Percentiles rank a stretch among this genome's conserved stretches.
These are phyloP conservation scores for Tragopan temminckii DNA, from an alignment of 2,797 vertebrate species.

Conservation along the genomic window DNA sequence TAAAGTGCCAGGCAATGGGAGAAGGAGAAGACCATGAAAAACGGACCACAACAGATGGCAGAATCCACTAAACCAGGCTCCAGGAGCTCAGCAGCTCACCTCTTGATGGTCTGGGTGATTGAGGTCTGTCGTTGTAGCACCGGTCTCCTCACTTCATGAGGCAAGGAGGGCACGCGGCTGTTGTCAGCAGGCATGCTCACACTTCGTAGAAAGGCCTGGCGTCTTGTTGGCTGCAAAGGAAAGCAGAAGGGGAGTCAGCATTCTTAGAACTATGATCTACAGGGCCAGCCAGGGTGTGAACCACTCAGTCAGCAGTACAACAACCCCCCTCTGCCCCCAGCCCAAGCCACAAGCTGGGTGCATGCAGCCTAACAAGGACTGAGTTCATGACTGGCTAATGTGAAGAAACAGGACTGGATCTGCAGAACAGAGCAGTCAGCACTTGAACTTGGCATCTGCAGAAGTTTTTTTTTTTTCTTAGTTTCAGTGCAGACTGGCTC, in stretches of 20 bases:
- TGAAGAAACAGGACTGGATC: neutral
- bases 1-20: neutral
- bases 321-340: rapidly evolving
- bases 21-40: rapidly evolving
- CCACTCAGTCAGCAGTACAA: neutral
- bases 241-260: neutral
- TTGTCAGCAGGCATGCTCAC: constrained; percentile 95
- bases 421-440: neutral
- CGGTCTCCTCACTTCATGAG: constrained; percentile 85
- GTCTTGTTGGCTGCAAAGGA: constrained; percentile 85
- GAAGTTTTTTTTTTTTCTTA: too few relatives aligned
- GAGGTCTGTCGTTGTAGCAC: constrained; percentile 93
- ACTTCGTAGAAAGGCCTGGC: constrained; percentile 92
- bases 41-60: rapidly evolving
- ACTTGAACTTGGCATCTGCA: rapidly evolving
- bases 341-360: neutral
- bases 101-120: constrained; percentile 98
- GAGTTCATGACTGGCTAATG: neutral
- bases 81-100: constrained; percentile 77
- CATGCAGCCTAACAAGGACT: neutral
- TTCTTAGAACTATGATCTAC: rapidly evolving
- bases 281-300: neutral
- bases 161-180: constrained; percentile 87
- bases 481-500: neutral
- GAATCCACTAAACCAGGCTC: neutral